These are phyloP conservation scores for Calameuta pallipes DNA, from an alignment of 2,888 invertebrate species.

Conservation along the genomic window DNA sequence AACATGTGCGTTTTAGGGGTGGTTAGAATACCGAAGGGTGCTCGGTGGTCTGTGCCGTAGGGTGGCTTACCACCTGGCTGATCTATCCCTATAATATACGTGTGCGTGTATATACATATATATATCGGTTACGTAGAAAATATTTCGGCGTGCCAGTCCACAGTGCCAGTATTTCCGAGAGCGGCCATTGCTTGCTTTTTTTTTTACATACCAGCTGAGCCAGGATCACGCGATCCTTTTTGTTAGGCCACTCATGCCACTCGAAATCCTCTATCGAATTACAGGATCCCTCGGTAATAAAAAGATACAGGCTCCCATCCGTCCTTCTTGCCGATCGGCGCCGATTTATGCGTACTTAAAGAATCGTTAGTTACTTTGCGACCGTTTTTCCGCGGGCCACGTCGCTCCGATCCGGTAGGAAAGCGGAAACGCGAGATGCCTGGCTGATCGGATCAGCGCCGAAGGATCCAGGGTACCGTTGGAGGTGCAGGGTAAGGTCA, in stretches of 20 bases:
- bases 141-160: neutral
- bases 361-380: neutral
- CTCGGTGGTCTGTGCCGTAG: neutral
- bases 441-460: no score
- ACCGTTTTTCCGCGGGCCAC: no score
- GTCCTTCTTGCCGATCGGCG: no score
- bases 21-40: neutral
- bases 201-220: slow-evolving; percentile 47
- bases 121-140: neutral
- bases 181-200: slow-evolving; percentile 32
- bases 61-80: slow-evolving; percentile 48
- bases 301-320: neutral
- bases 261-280: neutral
- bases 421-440: neutral
- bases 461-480: no score
- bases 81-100: slow-evolving; percentile 31
- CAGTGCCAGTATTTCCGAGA: neutral
- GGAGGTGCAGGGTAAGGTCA: neutral
- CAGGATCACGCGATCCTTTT: slow-evolving; percentile 46
- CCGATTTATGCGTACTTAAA: no score
- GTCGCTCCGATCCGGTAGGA: neutral
- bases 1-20: neutral
- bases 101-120: neutral
- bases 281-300: neutral
- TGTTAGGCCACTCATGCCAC: slow-evolving; percentile 38